phyloP scores from a whole-genome alignment of 2,888 invertebrate species.

The Drosophila anomelani region DNA sequence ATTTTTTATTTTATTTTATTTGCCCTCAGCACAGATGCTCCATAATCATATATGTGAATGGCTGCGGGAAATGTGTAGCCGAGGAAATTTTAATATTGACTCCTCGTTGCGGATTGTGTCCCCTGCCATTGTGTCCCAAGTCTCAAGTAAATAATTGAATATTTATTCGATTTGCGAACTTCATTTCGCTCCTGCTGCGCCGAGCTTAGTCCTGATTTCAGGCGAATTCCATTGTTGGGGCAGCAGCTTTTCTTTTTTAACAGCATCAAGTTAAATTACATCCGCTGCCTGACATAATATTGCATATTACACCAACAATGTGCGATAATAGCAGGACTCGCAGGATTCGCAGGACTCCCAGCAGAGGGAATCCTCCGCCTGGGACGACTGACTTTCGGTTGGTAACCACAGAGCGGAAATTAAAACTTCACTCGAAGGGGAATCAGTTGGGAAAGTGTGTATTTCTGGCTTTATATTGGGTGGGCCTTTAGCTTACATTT shows the following conservation, averaged over 20 bases:
- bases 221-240: slow-evolving; percentile 28
- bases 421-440: slow-evolving; percentile 52
- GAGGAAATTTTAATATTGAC: slow-evolving; percentile 37
- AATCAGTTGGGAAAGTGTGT: neutral
- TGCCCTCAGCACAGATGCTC: slow-evolving; percentile 42
- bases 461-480: neutral
- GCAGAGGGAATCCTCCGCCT: slow-evolving; percentile 8
- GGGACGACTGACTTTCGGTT: slow-evolving; percentile 27
- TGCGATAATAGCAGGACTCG: slow-evolving; percentile 17
- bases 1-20: slow-evolving; percentile 67
- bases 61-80: slow-evolving; percentile 20
- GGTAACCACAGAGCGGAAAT: slow-evolving; percentile 63
- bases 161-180: slow-evolving; percentile 60
- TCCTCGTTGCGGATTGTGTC: slow-evolving; percentile 12
- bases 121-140: slow-evolving; percentile 43
- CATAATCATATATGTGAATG: slow-evolving; percentile 29
- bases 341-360: slow-evolving; percentile 7
- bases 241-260: slow-evolving; percentile 15
- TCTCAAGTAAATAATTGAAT: slow-evolving; percentile 56
- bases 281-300: slow-evolving; percentile 44
- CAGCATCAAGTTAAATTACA: slow-evolving; percentile 46
- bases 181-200: slow-evolving; percentile 25
- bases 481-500: neutral
- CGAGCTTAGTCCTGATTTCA: slow-evolving; percentile 10
- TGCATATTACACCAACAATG: slow-evolving; percentile 25